These are phyloP conservation scores for Athalia rosae DNA, from an alignment of 2,888 invertebrate genomes.

Conservation along the genomic window DNA sequence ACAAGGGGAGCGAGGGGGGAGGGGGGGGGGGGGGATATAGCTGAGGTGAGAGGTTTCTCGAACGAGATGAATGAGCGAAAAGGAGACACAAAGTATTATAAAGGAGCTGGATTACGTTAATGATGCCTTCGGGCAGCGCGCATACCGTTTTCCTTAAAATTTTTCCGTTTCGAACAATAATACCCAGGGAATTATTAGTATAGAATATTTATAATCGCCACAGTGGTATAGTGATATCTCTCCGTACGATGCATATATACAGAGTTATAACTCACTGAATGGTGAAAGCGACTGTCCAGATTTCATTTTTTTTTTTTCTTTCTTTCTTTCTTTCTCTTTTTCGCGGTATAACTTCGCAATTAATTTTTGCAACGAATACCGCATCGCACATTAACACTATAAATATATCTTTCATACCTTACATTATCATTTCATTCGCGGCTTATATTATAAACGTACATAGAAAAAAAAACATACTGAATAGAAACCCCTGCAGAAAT, in stretches of 20 bases:
- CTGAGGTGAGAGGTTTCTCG: background rate
- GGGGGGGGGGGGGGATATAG: background rate
- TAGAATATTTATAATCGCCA: slow-evolving; percentile 20
- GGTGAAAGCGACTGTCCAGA: too few relatives aligned
- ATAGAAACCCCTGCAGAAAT: too few relatives aligned
- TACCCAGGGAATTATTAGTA: slow-evolving; percentile 49
- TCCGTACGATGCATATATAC: too few relatives aligned
- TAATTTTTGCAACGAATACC: too few relatives aligned
- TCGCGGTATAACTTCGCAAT: too few relatives aligned
- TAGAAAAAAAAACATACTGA: too few relatives aligned
- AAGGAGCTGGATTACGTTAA: slow-evolving; percentile 60
- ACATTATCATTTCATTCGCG: too few relatives aligned
- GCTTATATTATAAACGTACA: too few relatives aligned
- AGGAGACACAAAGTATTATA: slow-evolving; percentile 49
- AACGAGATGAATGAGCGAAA: slow-evolving; percentile 15
- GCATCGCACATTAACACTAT: too few relatives aligned
- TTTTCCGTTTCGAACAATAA: slow-evolving; percentile 1
- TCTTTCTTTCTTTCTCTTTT: background rate
- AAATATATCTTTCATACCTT: too few relatives aligned
- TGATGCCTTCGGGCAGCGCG: slow-evolving; percentile 66
- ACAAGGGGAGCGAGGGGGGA: slow-evolving; percentile 44
- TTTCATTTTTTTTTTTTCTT: background rate
- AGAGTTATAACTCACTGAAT: too few relatives aligned
- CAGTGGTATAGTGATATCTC: background rate
- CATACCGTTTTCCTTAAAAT: slow-evolving; percentile 40